Conservation (phyloP, 2,113 vertebrate species). For the Bubalus kerabau region DNA sequence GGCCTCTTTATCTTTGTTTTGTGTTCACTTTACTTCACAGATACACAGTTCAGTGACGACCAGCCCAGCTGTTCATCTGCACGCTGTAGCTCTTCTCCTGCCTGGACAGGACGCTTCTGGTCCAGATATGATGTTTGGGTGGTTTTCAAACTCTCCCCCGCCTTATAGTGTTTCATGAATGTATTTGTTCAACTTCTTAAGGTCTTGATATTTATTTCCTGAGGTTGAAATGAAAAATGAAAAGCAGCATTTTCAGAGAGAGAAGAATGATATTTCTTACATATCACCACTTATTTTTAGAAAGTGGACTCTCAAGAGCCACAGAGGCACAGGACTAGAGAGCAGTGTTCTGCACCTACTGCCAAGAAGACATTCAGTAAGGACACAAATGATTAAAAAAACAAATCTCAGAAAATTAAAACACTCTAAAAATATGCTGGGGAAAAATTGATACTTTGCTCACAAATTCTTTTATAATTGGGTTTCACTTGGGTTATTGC, state of each 20-base stretch:
- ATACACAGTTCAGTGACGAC: rapidly evolving
- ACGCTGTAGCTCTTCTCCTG: rapidly evolving
- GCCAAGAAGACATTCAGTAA: not conserved
- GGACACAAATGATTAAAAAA: not conserved
- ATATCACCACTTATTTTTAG: rapidly evolving
- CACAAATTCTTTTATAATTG: not conserved
- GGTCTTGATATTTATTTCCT: not conserved
- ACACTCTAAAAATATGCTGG: not conserved
- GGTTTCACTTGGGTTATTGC: not conserved
- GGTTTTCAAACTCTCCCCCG: not conserved
- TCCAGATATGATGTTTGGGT: not conserved
- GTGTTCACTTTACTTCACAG: rapidly evolving
- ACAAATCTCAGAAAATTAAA: not conserved
- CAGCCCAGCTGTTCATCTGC: not conserved
- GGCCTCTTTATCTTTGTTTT: not conserved
- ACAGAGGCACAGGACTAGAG: too few relatives aligned
- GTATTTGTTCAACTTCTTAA: not conserved
- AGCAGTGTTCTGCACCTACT: rapidly evolving
- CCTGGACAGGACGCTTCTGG: rapidly evolving
- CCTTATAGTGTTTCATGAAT: rapidly evolving
- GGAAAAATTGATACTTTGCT: not conserved
- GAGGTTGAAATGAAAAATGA: not conserved
- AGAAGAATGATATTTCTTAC: rapidly evolving
- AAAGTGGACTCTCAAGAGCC: not conserved
- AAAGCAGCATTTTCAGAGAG: not conserved